Percentiles rank a stretch among this genome's conserved stretches.
phyloP scores from a whole-genome alignment of 2,797 vertebrate genomes.

The Mycteria americana region DNA sequence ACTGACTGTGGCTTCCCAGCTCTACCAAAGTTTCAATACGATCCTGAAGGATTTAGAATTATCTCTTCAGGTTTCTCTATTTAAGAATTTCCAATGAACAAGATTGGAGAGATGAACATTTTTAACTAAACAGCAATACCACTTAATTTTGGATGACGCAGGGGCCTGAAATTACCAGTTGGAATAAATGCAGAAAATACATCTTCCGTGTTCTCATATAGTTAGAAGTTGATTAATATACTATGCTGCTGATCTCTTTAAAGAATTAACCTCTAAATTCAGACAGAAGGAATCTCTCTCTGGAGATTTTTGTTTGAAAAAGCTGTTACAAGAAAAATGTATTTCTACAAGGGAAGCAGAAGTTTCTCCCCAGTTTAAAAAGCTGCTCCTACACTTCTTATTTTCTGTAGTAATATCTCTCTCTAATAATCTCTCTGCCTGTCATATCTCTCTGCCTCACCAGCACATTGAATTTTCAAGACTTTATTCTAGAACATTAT shows the following conservation, averaged over 20 bases:
- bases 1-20: neutral
- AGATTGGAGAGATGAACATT: neutral
- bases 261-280: neutral
- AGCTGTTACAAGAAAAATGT: neutral
- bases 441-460: neutral
- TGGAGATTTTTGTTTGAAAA: neutral
- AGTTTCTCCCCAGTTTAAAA: neutral
- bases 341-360: neutral
- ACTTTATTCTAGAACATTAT: neutral
- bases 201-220: neutral
- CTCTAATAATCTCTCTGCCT: neutral
- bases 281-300: neutral
- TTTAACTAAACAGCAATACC: neutral
- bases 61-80: neutral
- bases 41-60: neutral
- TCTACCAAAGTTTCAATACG: neutral
- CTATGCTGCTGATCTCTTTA: neutral
- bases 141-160: neutral
- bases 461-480: neutral
- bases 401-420: neutral
- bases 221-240: neutral
- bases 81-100: neutral
- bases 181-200: neutral
- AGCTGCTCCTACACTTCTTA: neutral
- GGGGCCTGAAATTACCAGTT: neutral